Conservation (phyloP, 2,113 vertebrate species). For the Marmota flaviventris region DNA sequence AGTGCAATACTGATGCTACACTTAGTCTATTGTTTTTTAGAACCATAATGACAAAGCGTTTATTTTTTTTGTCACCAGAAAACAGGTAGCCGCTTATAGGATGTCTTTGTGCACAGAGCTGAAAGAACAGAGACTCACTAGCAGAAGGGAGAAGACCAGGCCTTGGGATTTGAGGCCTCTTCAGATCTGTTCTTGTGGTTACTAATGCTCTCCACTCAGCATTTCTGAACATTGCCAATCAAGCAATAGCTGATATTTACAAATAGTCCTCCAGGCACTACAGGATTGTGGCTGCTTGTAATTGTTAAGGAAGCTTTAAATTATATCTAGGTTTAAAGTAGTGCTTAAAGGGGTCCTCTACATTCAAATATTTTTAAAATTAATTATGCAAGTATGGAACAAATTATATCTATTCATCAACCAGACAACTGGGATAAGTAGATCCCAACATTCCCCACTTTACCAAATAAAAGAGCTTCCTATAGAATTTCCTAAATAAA, state of each 20-base stretch:
- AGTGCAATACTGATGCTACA: background rate
- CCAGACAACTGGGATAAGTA: conserved; percentile 3
- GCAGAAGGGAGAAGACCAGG: background rate
- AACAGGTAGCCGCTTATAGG: background rate
- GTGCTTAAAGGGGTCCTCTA: background rate
- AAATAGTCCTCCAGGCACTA: background rate
- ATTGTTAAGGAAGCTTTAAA: conserved; percentile 38
- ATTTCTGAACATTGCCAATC: conserved; percentile 15
- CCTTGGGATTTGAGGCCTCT: background rate
- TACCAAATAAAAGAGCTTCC: conserved; percentile 11
- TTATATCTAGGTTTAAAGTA: conserved; percentile 7
- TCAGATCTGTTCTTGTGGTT: background rate
- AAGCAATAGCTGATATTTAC: background rate
- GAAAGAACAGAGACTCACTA: background rate
- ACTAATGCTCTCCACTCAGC: background rate
- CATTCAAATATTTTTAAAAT: conserved; percentile 36
- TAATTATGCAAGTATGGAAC: background rate
- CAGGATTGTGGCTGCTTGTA: background rate
- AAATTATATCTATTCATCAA: conserved; percentile 23
- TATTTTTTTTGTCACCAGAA: conserved; percentile 55
- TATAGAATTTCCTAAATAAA: conserved; percentile 15
- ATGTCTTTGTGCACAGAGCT: background rate
- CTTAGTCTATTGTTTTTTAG: background rate
- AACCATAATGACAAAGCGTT: background rate
- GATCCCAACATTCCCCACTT: background rate